Evolutionary conservation across 2,888 invertebrate genomes (phyloP), one percentile per base, ranked within the genome.

Genomic region (Rhagium mordax): DNA sequence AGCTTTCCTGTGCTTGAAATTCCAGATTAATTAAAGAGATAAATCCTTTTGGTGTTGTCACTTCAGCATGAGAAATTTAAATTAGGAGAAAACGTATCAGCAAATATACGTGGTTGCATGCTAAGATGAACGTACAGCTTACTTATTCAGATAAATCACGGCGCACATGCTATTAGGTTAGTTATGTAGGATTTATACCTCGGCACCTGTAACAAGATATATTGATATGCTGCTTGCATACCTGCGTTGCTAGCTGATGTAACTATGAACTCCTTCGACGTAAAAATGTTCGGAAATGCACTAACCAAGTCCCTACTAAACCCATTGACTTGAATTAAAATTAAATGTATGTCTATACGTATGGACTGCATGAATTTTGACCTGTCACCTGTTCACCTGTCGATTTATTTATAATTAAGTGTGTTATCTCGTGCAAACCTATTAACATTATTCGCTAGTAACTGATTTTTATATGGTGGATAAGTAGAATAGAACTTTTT

Each of bases 11-110:
- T 41, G 33, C 33, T 57, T 80, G 77, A 80, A 79, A 78, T 74
- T 78, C 53, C 62, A 78, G 81, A 81, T 81, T 81, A 81, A 80
- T 79, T 79, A 79, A 80, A 80, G 72, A 77, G 81, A 81, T 81
- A 81, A 81, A 71, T 74, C 79, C 78, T 78, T 74, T 79, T 80
- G 77, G 71, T 60, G 75, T 71, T 78, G 79, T 74, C 79, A 76
- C 74, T 74, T 74, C 78, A 71, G 74, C 68, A 74, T 72, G 74
- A 78, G 77, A 76, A 76, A 78, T 78, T 79, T 79, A 77, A 80
- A 80, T 80, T 79, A 75, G 69, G 62, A 64, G 57, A 57, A 57
- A 41, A 67, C 67, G 57, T 16, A 57, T 67, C 67, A 67, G 57
- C 47, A 47, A n/a, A n/a, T n/a, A 51, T 41, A 67, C 16, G 16